Percentiles rank a stretch among this genome's conserved stretches.
Evolutionary conservation across 2,113 vertebrate genomes (phyloP).

Genomic region (Catharus minimus): DNA sequence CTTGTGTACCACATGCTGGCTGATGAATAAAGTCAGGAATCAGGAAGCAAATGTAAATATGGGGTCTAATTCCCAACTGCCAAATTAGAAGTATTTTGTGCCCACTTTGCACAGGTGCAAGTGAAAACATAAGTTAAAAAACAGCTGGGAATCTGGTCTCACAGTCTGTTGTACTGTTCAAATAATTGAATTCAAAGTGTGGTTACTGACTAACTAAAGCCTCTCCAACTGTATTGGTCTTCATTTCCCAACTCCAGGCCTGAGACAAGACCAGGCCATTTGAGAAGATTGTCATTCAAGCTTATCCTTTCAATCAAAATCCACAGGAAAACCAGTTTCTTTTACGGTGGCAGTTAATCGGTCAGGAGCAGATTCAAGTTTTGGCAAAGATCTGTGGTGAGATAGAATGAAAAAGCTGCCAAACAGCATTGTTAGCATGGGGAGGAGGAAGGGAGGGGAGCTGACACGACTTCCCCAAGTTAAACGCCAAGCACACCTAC

Average conservation of each 20-base stretch:
- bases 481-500: slow-evolving; percentile 72
- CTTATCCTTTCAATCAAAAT: slow-evolving; percentile 68
- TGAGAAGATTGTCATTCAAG: slow-evolving; percentile 70
- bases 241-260: slow-evolving; percentile 57
- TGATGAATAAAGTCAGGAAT: slow-evolving; percentile 70
- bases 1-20: slow-evolving; percentile 40
- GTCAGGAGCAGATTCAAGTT: slow-evolving; percentile 86
- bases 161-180: slow-evolving; percentile 27
- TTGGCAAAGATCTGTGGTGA: slow-evolving; percentile 79
- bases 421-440: slow-evolving; percentile 70
- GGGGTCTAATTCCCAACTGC: slow-evolving; percentile 50
- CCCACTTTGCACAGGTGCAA: slow-evolving; percentile 63
- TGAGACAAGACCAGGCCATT: slow-evolving; percentile 67
- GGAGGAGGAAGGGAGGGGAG: slow-evolving; percentile 51
- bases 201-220: slow-evolving; percentile 52
- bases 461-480: slow-evolving; percentile 63
- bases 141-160: slow-evolving; percentile 46
- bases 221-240: slow-evolving; percentile 42
- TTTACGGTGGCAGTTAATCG: slow-evolving; percentile 83
- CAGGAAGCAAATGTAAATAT: slow-evolving; percentile 34
- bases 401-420: slow-evolving; percentile 73
- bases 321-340: slow-evolving; percentile 73
- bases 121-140: slow-evolving; percentile 49
- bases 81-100: slow-evolving; percentile 60
- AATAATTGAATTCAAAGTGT: slow-evolving; percentile 50